Percentiles rank a stretch among this genome's conserved stretches.
Conservation (phyloP, 2,113 vertebrate species). For the Ancistrus triradiatus region DNA sequence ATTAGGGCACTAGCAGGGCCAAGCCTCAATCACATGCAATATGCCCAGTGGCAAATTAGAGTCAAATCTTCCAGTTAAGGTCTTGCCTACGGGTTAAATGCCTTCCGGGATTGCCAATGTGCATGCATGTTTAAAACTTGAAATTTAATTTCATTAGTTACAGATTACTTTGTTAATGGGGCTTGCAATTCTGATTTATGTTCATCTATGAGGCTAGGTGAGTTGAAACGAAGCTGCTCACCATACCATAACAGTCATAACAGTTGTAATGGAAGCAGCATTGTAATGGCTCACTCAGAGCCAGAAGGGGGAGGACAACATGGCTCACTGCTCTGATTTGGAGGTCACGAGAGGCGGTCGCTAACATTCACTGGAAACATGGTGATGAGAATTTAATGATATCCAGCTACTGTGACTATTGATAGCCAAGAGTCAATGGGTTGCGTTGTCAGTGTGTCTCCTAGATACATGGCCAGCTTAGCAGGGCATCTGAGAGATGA, state of each 20-base stretch:
- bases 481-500: constrained; percentile 70
- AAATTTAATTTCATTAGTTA: constrained; percentile 36
- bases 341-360: constrained; percentile 64
- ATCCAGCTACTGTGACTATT: constrained; percentile 71
- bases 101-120: not conserved
- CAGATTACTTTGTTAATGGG: constrained; percentile 38
- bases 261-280: constrained; percentile 20
- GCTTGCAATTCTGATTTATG: constrained; percentile 29
- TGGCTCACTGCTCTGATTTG: constrained; percentile 57
- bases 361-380: constrained; percentile 61
- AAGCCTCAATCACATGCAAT: too few species aligned
- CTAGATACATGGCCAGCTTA: constrained; percentile 75
- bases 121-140: constrained; percentile 21
- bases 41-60: too few species aligned
- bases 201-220: constrained; percentile 17
- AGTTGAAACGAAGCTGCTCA: constrained; percentile 13
- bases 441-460: constrained; percentile 67
- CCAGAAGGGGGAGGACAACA: constrained; percentile 21
- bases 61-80: constrained; percentile 2
- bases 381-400: constrained; percentile 77
- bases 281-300: constrained; percentile 10
- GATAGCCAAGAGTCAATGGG: constrained; percentile 71
- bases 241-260: constrained; percentile 22
- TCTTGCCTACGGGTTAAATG: constrained; percentile 24
- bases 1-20: too few species aligned